These are phyloP conservation scores for Microtus oregoni DNA, from an alignment of 2,113 vertebrate genomes.

Conservation along the genomic window DNA sequence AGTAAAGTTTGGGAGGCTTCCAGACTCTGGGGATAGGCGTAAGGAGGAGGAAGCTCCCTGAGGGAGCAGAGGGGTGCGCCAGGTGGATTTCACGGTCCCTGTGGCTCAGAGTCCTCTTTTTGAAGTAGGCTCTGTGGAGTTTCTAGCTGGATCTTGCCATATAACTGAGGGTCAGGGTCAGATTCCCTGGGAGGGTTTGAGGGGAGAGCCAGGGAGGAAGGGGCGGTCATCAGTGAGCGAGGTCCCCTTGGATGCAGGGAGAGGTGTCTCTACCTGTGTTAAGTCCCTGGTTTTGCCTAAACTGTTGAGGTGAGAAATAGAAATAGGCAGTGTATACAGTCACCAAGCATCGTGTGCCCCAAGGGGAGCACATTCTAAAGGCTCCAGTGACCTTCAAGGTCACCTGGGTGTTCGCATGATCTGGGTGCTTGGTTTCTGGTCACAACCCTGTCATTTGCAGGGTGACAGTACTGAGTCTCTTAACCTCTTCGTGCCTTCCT, in stretches of 20 bases:
- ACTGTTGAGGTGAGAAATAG: neutral
- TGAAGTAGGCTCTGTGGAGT: neutral
- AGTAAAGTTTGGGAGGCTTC: neutral
- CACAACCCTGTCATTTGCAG: neutral
- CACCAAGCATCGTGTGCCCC: fast-evolving
- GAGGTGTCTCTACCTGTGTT: no score
- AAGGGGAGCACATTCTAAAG: neutral
- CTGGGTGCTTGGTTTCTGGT: neutral
- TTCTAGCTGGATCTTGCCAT: neutral
- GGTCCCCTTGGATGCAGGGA: neutral
- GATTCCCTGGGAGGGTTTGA: neutral
- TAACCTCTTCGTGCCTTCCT: neutral
- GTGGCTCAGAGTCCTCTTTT: neutral
- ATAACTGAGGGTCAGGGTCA: neutral
- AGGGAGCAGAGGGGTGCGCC: fast-evolving
- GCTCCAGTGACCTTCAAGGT: neutral
- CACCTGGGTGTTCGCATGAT: neutral
- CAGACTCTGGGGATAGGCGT: neutral
- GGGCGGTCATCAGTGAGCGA: fast-evolving
- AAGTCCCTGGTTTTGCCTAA: neutral
- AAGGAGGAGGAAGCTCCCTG: fast-evolving
- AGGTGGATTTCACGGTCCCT: fast-evolving
- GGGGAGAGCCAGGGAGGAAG: neutral
- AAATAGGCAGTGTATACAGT: neutral
- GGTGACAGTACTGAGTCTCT: neutral